Percentiles rank a stretch among this genome's conserved stretches.
Evolutionary conservation across 2,113 vertebrate species (phyloP).

Genomic region (Mungos mungo): DNA sequence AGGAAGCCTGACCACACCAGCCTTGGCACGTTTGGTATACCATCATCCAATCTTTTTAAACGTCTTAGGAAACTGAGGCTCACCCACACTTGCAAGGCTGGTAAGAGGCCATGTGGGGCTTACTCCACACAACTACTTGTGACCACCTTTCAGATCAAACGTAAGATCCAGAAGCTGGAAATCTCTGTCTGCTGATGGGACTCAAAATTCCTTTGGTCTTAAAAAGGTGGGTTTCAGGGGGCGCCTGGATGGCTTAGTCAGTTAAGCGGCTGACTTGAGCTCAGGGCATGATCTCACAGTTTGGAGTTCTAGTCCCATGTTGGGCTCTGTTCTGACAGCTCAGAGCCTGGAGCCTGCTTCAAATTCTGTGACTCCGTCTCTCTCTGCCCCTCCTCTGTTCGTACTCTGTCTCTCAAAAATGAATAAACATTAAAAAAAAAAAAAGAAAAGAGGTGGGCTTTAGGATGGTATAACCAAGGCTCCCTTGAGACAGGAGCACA

Average conservation of each 20-base stretch:
- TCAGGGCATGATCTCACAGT: no score
- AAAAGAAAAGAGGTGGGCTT: slow-evolving; percentile 16
- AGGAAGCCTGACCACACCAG: not conserved
- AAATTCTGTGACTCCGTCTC: no score
- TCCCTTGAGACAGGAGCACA: not conserved
- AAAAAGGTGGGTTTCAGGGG: not conserved
- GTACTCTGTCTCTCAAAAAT: no score
- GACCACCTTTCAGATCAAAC: not conserved
- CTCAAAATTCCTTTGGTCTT: not conserved
- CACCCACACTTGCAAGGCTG: not conserved
- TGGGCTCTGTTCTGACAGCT: no score
- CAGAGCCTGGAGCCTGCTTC: no score
- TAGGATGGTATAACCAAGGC: not conserved
- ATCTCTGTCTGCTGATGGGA: not conserved
- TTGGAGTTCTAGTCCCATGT: no score
- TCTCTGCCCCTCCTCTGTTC: no score
- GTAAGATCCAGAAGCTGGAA: not conserved
- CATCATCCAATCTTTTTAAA: not conserved
- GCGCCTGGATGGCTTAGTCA: no score
- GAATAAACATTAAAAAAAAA: no score
- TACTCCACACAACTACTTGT: not conserved
- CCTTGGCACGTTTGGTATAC: not conserved
- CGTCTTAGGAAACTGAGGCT: not conserved
- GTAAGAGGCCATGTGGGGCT: not conserved
- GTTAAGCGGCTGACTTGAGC: no score